Conservation (phyloP, 2,797 vertebrate species). For the Malacoctenus gilli region DNA sequence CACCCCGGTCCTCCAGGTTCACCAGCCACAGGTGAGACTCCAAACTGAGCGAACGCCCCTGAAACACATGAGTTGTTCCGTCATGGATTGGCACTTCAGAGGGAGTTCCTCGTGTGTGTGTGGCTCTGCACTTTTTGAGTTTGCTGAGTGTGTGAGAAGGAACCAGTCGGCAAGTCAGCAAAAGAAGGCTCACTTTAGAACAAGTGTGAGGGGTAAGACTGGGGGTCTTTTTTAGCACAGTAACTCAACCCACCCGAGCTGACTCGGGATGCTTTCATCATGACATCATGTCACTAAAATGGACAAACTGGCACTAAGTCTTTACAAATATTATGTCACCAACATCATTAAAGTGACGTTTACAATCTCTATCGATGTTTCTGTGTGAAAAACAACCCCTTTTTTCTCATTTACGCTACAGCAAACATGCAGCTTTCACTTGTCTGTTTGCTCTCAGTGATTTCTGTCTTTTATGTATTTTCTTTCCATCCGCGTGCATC, state of each 20-base stretch:
- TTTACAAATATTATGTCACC: constrained; percentile 70
- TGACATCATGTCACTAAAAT: constrained; percentile 76
- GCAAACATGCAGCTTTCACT: not conserved
- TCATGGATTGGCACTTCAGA: not conserved
- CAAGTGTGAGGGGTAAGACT: constrained; percentile 38
- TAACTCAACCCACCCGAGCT: constrained; percentile 67
- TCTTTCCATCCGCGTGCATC: no score
- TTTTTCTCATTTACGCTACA: no score
- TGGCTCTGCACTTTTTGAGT: constrained; percentile 22
- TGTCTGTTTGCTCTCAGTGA: not conserved
- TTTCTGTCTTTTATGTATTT: not conserved
- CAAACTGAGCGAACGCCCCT: no score
- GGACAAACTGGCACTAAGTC: constrained; percentile 48
- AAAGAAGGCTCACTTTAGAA: constrained; percentile 47
- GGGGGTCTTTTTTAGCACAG: constrained; percentile 67
- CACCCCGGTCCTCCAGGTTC: constrained; percentile 90
- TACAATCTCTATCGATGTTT: constrained; percentile 59
- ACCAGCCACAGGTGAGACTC: constrained; percentile 83
- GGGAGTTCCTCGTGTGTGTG: constrained; percentile 12
- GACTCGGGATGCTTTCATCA: constrained; percentile 60
- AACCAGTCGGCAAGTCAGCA: constrained; percentile 33
- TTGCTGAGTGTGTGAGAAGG: constrained; percentile 6
- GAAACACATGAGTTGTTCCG: not conserved
- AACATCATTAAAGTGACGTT: constrained; percentile 61
- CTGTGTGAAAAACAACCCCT: constrained; percentile 25